phyloP scores from a whole-genome alignment of 2,113 vertebrate genomes.

The Tachuris rubrigastra region DNA sequence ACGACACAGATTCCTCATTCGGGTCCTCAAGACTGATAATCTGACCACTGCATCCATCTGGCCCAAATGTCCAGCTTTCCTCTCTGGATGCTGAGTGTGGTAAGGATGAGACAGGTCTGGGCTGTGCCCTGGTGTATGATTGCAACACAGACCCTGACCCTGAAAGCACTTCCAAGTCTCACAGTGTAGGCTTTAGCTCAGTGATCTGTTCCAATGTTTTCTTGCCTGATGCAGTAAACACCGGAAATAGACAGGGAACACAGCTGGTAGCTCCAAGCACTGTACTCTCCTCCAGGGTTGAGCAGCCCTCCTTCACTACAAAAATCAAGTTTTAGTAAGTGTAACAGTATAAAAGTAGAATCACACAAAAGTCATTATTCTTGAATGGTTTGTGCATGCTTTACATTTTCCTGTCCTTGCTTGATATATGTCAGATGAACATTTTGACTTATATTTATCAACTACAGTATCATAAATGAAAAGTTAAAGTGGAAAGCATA shows the following conservation, averaged over 20 bases:
- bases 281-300: neutral
- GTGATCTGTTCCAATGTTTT: neutral
- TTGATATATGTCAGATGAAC: neutral
- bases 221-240: neutral
- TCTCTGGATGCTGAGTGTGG: neutral
- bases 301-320: neutral
- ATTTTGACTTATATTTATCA: neutral
- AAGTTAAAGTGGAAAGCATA: neutral
- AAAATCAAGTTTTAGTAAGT: neutral
- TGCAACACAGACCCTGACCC: neutral
- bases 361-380: neutral
- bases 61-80: neutral
- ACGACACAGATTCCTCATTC: neutral
- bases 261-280: neutral
- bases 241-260: fast-evolving
- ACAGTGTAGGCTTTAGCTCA: neutral
- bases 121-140: neutral
- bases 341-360: neutral
- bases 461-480: neutral
- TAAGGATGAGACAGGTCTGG: neutral
- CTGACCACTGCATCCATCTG: too few relatives aligned
- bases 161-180: neutral
- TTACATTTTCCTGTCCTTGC: neutral
- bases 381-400: neutral
- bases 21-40: neutral